Conservation (phyloP, 2,888 invertebrate species). For the Acronicta alni region DNA sequence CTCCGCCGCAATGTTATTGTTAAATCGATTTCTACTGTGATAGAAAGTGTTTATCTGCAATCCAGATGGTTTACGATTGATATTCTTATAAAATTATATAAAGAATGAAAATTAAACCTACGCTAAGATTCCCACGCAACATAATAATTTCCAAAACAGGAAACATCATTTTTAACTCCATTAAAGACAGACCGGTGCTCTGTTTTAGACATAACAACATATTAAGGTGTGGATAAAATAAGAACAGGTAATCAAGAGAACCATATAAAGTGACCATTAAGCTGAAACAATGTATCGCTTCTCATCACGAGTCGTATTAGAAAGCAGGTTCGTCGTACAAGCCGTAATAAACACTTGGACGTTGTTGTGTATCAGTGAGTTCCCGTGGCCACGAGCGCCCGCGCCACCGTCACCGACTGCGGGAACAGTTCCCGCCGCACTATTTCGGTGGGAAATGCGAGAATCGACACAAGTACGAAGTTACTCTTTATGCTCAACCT, state of each 20-base stretch:
- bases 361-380: constrained; percentile 27
- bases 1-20: constrained; percentile 43
- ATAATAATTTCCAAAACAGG: constrained; percentile 3
- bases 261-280: constrained; percentile 48
- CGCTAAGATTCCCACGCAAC: constrained; percentile 1
- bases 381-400: constrained; percentile 43
- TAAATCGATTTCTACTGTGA: constrained; percentile 33
- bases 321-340: constrained; percentile 37
- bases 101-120: background rate
- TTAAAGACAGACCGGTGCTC: constrained; percentile 5
- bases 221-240: constrained; percentile 28
- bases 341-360: constrained; percentile 51
- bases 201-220: constrained; percentile 16
- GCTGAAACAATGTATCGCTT: constrained; percentile 44
- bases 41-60: constrained; percentile 11
- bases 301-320: constrained; percentile 49
- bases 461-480: constrained; percentile 52
- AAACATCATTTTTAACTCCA: constrained; percentile 13
- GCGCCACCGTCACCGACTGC: too few species aligned
- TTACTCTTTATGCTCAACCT: constrained; percentile 48
- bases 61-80: background rate
- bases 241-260: constrained; percentile 24
- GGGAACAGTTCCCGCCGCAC: constrained; percentile 51
- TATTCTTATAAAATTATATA: background rate
- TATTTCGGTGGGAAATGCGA: constrained; percentile 48